Base-by-base conservation (phyloP, 2,797 vertebrate species). In the Artibeus lituratus region DNA sequence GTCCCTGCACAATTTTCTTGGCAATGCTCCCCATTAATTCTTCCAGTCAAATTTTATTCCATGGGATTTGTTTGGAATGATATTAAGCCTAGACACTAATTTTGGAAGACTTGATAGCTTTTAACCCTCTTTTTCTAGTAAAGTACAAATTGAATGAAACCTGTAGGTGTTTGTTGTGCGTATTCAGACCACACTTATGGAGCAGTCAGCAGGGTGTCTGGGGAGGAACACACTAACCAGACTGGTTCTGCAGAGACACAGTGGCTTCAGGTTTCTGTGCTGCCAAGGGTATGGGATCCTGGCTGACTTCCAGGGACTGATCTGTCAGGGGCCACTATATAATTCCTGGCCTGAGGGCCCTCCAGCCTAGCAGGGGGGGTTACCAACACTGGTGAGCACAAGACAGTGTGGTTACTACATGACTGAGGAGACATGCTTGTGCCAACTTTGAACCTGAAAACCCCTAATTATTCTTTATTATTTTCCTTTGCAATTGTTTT, bases 361-460 rank as follows among this genome's bases (percentile, higher is more conserved):
- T 26, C 21, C 5, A 47, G 19, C n/a, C 37, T 55, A 47, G n/a
- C 32, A 86, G 47, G 53, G 24, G 3, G 59, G 21, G 8, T 42
- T 42, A 57, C 2, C 62, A 44, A 74, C 3, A 37, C 49, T n/a
- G 35, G 39, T 19, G 35, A 69, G 62, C 10, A 19, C 5, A 10
- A 83, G 26, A 16, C 15, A 35, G 7, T 21, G 55, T 62, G 14
- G 57, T 53, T 44, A 10, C 12, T 74, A 47, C 44, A 78, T 44
- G 74, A 55, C 32, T 67, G 10, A 12, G 21, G 74, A 77, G 42
- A 90, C 32, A 22, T 10, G 42, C 21, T 10, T 44, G 4, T 24
- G n/a, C 70, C 14, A 18, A 44, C 35, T 92, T 92, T 90, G 90
- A 70, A 62, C 72, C 76, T 42, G 72, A 96, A 90, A 88, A 62